Evolutionary conservation across 2,113 vertebrate genomes (phyloP), one percentile per base, ranked within the genome.

Genomic region (Saimiri boliviensis): DNA sequence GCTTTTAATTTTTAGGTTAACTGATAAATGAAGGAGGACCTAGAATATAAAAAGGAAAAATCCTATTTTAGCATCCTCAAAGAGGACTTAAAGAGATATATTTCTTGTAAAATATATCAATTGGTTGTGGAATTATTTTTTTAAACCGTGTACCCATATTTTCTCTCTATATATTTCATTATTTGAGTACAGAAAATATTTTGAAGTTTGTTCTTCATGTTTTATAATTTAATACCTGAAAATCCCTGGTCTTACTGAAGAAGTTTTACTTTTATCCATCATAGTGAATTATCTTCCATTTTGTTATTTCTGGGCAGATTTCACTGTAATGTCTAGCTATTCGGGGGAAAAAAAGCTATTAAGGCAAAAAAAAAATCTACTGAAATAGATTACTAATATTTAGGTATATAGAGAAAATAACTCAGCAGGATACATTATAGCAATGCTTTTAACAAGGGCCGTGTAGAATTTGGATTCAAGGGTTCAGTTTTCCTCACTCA

Each of bases 1-100:
- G 5, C 32, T 93, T 86, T 95, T 68, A 56, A 85, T 40, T 87
- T 95, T 94, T 92, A 84, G 88, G 40, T 82, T 92, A 94, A 82
- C 8, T 8, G 16, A 35, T 93, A 76, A 70, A 52, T 71, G 42
- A 95, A 95, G 30, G 45, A 94, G 32, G 14, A n/a, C 27, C 40
- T 80, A 73, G 42, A 92, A 79, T 71, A 25, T 87, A 82, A 76
- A 81, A 42, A 32, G 47, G 20, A 2, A 32, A 56, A 6, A 16
- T 37, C 66, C 37, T 79, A 32, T 70, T 86, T 89, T 52, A 87
- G 32, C 91, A 87, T 49, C 13, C 30, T 86, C 73, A 90, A 23
- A 73, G 86, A 71, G 63, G 52, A 73, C 83, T 92, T 66, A 83
- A 42, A 66, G 42, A 84, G 60, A 60, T 60, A 76, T 27, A 58